Conservation (phyloP, 2,888 invertebrate species). For the Trileptium ribeirensis region DNA sequence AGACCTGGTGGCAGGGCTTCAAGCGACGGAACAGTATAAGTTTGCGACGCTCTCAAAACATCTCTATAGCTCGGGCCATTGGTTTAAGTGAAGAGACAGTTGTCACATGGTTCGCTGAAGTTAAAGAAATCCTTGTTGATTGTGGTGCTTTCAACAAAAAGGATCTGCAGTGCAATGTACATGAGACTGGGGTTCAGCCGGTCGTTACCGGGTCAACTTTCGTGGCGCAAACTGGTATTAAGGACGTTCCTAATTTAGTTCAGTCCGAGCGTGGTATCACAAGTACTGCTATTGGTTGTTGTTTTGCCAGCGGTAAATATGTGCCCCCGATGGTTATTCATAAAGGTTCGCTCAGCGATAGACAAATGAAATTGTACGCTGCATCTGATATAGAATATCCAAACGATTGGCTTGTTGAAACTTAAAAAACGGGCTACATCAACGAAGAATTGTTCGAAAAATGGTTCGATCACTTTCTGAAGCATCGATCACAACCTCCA, state of each 20-base stretch:
- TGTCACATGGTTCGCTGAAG: too few species aligned
- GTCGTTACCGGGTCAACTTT: too few species aligned
- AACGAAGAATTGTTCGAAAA: not conserved
- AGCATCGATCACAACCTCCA: not conserved
- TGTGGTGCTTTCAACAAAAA: too few species aligned
- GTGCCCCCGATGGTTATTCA: not conserved
- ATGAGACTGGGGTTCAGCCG: too few species aligned
- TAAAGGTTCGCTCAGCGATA: not conserved
- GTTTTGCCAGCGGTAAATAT: not conserved
- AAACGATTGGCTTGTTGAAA: not conserved
- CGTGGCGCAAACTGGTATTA: not conserved
- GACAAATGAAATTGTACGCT: not conserved
- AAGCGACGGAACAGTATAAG: too few species aligned
- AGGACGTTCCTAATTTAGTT: not conserved
- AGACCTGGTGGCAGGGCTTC: too few species aligned
- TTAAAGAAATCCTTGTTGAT: too few species aligned
- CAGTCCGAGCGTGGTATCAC: not conserved
- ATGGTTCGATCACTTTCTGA: not conserved
- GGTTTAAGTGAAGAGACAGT: too few species aligned
- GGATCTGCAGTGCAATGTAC: too few species aligned
- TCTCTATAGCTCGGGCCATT: too few species aligned
- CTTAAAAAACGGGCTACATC: not conserved
- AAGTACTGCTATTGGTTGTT: not conserved
- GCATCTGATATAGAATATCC: not conserved
- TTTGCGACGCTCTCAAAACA: too few species aligned